Conservation (phyloP, 1,140 invertebrate genomes). For the Cydia fagiglandana region DNA sequence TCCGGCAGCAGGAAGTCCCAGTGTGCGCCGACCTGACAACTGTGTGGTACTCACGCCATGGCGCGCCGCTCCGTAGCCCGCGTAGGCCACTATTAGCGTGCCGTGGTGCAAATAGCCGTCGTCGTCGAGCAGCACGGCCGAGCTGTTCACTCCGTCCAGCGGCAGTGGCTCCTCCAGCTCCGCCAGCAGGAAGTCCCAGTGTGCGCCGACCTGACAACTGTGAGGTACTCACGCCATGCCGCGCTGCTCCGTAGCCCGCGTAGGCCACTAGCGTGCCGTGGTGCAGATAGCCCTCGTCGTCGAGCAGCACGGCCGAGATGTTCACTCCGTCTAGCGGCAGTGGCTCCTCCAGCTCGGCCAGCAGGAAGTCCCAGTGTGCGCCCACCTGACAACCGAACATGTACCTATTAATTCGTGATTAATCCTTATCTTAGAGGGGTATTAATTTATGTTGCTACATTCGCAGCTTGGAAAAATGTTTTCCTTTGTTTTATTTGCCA, state of each 20-base stretch:
- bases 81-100: slow-evolving; percentile 55
- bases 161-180: slow-evolving; percentile 61
- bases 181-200: slow-evolving; percentile 66
- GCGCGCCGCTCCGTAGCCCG: slow-evolving; percentile 59
- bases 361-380: slow-evolving; percentile 64
- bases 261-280: slow-evolving; percentile 51
- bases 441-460: too few relatives aligned
- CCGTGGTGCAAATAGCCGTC: slow-evolving; percentile 35
- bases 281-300: slow-evolving; percentile 38
- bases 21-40: slow-evolving; percentile 41
- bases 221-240: slow-evolving; percentile 57
- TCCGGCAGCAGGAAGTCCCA: slow-evolving; percentile 55
- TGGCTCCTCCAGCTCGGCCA: slow-evolving; percentile 63
- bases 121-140: slow-evolving; percentile 49
- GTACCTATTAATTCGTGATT: not conserved
- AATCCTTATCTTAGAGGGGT: not conserved
- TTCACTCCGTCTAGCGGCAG: slow-evolving; percentile 56
- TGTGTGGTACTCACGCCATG: slow-evolving; percentile 55
- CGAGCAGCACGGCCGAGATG: slow-evolving; percentile 52
- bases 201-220: slow-evolving; percentile 36
- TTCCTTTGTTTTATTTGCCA: too few relatives aligned
- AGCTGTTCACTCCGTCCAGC: slow-evolving; percentile 54
- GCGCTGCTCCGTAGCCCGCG: slow-evolving; percentile 61
- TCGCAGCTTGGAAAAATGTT: not conserved
- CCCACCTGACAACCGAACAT: slow-evolving; percentile 49